Conservation (phyloP, 2,797 vertebrate species). For the Melanotaenia parkinsoni region DNA sequence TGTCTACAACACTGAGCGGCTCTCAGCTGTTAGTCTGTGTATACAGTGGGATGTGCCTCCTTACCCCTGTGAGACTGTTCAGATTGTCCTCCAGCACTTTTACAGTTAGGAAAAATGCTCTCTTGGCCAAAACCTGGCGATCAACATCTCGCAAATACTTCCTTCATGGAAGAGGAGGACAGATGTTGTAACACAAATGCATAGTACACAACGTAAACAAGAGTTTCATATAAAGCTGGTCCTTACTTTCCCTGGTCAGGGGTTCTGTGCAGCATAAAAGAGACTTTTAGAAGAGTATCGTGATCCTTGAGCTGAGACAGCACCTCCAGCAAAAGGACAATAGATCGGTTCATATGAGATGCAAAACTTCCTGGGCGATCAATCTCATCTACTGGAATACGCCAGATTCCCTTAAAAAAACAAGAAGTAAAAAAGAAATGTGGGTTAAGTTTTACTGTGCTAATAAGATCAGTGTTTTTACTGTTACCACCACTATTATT, state of each 20-base stretch:
- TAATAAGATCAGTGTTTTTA: not conserved
- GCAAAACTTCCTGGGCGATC: slow-evolving; percentile 98
- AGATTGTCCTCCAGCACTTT: slow-evolving; percentile 98
- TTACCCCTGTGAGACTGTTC: slow-evolving; percentile 91
- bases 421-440: not conserved
- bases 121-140: slow-evolving; percentile 96
- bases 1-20: slow-evolving; percentile 14
- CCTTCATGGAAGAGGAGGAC: slow-evolving; percentile 73
- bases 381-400: slow-evolving; percentile 99
- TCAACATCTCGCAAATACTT: slow-evolving; percentile 99
- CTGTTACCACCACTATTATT: not conserved
- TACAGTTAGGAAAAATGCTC: slow-evolving; percentile 96
- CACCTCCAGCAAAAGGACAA: slow-evolving; percentile 94
- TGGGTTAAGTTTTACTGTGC: not conserved
- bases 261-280: slow-evolving; percentile 98
- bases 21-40: slow-evolving; percentile 21
- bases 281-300: slow-evolving; percentile 94
- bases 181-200: slow-evolving; percentile 40
- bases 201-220: slow-evolving; percentile 17
- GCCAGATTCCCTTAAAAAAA: slow-evolving; percentile 94
- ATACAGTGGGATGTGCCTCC: slow-evolving; percentile 33
- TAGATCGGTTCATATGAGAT: slow-evolving; percentile 99
- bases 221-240: not conserved
- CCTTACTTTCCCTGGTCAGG: slow-evolving; percentile 99
- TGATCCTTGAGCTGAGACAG: slow-evolving; percentile 94